These are phyloP conservation scores for Actenoides lindsayi DNA, from an alignment of 2,113 vertebrate species.

Conservation along the genomic window DNA sequence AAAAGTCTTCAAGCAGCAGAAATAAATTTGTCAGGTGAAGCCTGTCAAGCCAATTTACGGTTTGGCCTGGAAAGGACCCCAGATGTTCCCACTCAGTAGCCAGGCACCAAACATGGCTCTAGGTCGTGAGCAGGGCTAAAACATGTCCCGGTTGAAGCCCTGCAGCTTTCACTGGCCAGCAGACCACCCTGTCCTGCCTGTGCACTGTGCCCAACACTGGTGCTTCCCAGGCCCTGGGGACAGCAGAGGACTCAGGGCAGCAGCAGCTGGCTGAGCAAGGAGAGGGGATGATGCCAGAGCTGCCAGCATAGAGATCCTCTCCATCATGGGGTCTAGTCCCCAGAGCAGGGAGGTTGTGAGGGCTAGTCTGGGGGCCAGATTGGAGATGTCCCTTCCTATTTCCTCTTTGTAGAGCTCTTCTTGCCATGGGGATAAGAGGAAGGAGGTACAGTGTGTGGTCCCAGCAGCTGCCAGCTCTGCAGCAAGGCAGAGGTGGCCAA, in stretches of 20 bases:
- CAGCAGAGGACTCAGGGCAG: rapidly evolving
- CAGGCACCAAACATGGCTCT: background rate
- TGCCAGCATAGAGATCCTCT: background rate
- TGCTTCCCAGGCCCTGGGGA: background rate
- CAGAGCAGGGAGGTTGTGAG: background rate
- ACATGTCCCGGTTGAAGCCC: background rate
- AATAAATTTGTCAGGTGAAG: background rate
- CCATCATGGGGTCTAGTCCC: background rate
- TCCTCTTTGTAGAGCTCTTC: background rate
- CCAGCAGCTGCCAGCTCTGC: background rate
- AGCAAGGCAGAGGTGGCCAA: background rate
- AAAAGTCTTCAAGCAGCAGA: background rate
- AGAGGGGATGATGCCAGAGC: background rate
- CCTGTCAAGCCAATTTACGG: rapidly evolving
- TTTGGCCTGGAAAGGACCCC: background rate
- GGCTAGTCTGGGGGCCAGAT: background rate
- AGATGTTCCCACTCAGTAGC: background rate
- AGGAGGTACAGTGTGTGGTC: background rate
- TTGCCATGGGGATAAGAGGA: background rate
- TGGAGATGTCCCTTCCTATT: background rate
- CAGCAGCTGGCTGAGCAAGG: rapidly evolving
- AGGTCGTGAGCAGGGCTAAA: background rate
- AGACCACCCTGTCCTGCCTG: rapidly evolving
- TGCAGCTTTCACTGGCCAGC: background rate
- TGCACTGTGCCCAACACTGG: background rate